Evolutionary conservation across 2,113 vertebrate genomes (phyloP).

Genomic region (Stercorarius parasiticus): DNA sequence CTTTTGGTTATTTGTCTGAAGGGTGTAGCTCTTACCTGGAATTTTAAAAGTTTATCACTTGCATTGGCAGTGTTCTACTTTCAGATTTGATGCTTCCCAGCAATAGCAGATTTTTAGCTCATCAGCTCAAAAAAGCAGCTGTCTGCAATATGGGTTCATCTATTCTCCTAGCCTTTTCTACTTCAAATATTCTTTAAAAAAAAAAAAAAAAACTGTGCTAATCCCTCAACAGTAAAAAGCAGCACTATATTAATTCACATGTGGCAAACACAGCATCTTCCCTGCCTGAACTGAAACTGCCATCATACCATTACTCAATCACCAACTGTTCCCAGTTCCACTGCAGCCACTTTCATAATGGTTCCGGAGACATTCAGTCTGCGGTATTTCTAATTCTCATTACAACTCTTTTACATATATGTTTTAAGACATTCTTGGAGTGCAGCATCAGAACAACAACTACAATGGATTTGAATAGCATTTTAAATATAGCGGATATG

Average conservation of each 20-base stretch:
- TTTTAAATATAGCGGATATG: background rate
- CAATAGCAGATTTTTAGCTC: background rate
- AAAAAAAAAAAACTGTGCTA: background rate
- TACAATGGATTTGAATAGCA: background rate
- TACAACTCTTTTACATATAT: constrained; percentile 16
- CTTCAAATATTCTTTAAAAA: constrained; percentile 9
- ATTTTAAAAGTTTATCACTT: background rate
- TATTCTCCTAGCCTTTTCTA: background rate
- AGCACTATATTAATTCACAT: constrained; percentile 36
- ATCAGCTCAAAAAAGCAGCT: constrained; percentile 39
- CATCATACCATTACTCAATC: constrained; percentile 25
- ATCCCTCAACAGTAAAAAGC: constrained; percentile 27
- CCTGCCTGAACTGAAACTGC: background rate
- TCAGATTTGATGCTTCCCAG: constrained; percentile 17
- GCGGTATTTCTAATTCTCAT: background rate
- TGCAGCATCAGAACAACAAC: background rate
- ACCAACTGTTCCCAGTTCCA: constrained; percentile 15
- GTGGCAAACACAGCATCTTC: constrained; percentile 44
- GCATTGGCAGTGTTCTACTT: background rate
- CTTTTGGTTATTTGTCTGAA: background rate
- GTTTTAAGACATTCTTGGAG: background rate
- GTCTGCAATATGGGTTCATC: constrained; percentile 47
- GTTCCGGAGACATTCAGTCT: constrained; percentile 17
- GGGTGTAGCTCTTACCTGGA: background rate
- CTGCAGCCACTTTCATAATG: constrained; percentile 19